Percentiles rank a stretch among this genome's conserved stretches.
These are phyloP conservation scores for Triplophysa siluroides DNA, from an alignment of 2,113 vertebrate genomes.

Conservation along the genomic window DNA sequence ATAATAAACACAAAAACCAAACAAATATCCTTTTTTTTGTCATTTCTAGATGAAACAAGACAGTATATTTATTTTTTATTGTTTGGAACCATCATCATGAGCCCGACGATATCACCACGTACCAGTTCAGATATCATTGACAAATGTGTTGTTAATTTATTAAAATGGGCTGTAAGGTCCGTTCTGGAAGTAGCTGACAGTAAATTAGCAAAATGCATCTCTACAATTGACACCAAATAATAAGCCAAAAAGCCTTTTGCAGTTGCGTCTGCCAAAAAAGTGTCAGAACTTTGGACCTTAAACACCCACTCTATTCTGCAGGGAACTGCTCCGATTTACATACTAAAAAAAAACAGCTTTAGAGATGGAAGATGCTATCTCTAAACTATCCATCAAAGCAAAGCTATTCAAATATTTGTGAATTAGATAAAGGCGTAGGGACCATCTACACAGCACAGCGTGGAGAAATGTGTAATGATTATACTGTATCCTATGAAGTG, in stretches of 20 bases:
- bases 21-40: too few species aligned
- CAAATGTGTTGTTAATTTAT: not conserved
- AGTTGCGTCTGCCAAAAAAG: not conserved
- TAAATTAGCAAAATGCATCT: not conserved
- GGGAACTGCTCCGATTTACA: not conserved
- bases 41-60: too few species aligned
- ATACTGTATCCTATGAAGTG: not conserved
- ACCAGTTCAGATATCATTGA: too few species aligned
- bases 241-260: not conserved
- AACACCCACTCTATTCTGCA: not conserved
- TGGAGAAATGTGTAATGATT: too few species aligned
- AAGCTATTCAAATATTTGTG: not conserved
- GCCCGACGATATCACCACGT: too few species aligned
- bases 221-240: not conserved
- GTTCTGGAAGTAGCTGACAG: conserved; percentile 21
- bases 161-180: not conserved
- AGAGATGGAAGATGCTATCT: not conserved
- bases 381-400: not conserved
- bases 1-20: too few species aligned
- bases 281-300: conserved; percentile 3
- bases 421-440: not conserved
- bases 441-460: not conserved
- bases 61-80: too few species aligned
- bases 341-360: not conserved
- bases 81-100: too few species aligned